Evolutionary conservation across 1,140 invertebrate species (phyloP).

Genomic region (Penaeus indicus): DNA sequence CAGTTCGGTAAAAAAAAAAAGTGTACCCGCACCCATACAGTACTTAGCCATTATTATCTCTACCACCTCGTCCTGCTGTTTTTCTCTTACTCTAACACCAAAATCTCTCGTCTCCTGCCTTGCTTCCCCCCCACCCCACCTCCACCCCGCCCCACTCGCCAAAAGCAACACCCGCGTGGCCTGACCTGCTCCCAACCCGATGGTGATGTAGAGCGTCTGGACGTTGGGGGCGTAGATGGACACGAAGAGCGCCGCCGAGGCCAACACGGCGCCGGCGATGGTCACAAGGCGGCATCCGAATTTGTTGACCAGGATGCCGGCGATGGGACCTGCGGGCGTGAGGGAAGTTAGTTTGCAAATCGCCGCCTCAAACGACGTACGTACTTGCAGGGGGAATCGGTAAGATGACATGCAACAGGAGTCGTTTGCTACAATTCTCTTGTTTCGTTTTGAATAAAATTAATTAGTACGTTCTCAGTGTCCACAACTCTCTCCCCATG

Average conservation of each 20-base stretch:
- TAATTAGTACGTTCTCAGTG: too few species aligned
- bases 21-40: too few species aligned
- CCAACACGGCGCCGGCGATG: slow-evolving; percentile 86
- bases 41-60: too few species aligned
- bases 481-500: too few species aligned
- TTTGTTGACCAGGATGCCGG: slow-evolving; percentile 91
- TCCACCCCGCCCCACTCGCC: background rate
- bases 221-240: slow-evolving; percentile 84
- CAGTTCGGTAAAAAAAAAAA: too few species aligned
- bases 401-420: too few species aligned
- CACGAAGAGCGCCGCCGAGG: slow-evolving; percentile 80
- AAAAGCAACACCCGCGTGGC: slow-evolving; percentile 2
- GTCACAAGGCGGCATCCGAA: slow-evolving; percentile 92
- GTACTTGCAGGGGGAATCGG: too few species aligned
- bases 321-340: slow-evolving; percentile 83
- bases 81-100: background rate
- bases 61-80: background rate
- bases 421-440: too few species aligned
- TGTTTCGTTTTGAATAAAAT: too few species aligned
- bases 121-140: too few species aligned
- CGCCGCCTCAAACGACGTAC: background rate
- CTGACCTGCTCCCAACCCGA: slow-evolving; percentile 85
- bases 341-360: background rate
- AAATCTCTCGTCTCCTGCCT: too few species aligned
- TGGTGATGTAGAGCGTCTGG: slow-evolving; percentile 86